Evolutionary conservation across 1,140 invertebrate genomes (phyloP).

Genomic region (Prorops nasuta): DNA sequence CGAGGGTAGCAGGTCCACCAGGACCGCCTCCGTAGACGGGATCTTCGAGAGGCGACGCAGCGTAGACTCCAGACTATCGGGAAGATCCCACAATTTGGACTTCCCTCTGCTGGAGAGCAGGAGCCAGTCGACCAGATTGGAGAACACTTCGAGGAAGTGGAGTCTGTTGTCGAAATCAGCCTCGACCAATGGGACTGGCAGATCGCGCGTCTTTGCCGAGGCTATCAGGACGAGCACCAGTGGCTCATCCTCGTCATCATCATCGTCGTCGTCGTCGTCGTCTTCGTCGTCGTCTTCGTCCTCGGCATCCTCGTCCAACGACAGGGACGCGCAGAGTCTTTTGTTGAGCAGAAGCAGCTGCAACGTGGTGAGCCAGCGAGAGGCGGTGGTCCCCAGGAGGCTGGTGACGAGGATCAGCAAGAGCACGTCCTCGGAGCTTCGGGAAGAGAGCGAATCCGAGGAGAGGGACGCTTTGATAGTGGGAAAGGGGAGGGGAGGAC

Average conservation of each 20-base stretch:
- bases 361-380: neutral
- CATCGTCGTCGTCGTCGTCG: conserved; percentile 7
- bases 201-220: conserved; percentile 27
- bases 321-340: conserved; percentile 15
- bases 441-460: conserved; percentile 39
- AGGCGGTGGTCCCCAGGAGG: neutral
- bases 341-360: neutral
- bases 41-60: neutral
- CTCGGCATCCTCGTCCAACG: conserved; percentile 22
- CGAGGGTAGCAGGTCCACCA: conserved; percentile 31
- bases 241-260: neutral
- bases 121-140: neutral
- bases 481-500: no score
- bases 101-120: neutral
- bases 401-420: conserved; percentile 25
- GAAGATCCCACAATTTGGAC: neutral
- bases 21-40: conserved; percentile 20
- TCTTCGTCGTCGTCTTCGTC: neutral
- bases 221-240: conserved; percentile 8
- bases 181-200: conserved; percentile 32
- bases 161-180: conserved; percentile 31
- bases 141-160: conserved; percentile 11
- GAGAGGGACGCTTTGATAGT: conserved; percentile 37
- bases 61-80: neutral
- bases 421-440: conserved; percentile 30